Conservation (phyloP, 2,113 vertebrate genomes). For the Periophthalmus modestus region DNA sequence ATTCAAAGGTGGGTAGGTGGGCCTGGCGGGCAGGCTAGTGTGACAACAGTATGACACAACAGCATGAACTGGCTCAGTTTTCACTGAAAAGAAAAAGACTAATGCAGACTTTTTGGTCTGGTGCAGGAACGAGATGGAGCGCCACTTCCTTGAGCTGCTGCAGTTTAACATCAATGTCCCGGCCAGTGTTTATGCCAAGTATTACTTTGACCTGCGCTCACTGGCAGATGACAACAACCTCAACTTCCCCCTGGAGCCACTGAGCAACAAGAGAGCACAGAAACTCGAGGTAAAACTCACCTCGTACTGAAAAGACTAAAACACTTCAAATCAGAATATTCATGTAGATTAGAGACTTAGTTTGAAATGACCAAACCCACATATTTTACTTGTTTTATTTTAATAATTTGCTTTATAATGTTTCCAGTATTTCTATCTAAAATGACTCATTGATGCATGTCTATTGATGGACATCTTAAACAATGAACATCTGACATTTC, state of each 20-base stretch:
- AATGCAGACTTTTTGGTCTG: not conserved
- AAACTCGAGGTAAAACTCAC: conserved; percentile 88
- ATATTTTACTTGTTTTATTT: no score
- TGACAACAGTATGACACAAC: not conserved
- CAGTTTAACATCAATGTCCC: conserved; percentile 99
- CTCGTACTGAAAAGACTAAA: no score
- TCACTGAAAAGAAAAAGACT: not conserved
- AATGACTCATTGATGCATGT: no score
- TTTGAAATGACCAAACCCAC: no score
- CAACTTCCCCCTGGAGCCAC: conserved; percentile 92
- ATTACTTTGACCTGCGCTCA: conserved; percentile 98
- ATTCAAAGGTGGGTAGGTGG: no score
- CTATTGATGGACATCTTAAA: no score
- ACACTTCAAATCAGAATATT: no score
- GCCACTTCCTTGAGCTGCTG: conserved; percentile 95
- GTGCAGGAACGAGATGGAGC: conserved; percentile 94
- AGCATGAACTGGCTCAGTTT: not conserved
- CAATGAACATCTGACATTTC: no score
- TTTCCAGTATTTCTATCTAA: no score
- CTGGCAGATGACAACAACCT: conserved; percentile 96
- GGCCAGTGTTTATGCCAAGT: conserved; percentile 98
- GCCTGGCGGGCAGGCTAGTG: no score
- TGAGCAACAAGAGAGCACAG: conserved; percentile 90
- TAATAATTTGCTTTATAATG: no score
- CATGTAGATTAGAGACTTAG: no score